These are phyloP conservation scores for Tetrao urogallus DNA, from an alignment of 2,113 vertebrate species.

Conservation along the genomic window DNA sequence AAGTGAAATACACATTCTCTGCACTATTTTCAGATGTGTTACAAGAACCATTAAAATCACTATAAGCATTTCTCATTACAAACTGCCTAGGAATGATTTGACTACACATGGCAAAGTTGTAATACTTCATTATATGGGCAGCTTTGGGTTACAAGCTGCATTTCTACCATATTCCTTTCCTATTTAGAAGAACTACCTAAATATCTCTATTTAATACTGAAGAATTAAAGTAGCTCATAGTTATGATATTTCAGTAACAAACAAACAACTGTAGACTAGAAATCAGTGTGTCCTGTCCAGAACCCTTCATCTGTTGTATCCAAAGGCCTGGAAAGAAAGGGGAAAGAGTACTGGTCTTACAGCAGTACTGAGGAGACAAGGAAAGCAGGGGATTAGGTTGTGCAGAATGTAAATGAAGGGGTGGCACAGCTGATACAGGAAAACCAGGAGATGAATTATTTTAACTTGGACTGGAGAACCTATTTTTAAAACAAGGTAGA, in stretches of 20 bases:
- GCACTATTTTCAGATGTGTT: neutral
- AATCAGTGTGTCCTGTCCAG: neutral
- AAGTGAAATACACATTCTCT: neutral
- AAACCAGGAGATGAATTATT: neutral
- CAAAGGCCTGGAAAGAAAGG: neutral
- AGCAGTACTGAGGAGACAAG: fast-evolving
- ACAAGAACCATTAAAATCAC: neutral
- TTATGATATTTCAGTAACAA: too few relatives aligned
- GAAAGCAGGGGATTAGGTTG: neutral
- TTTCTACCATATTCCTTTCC: neutral
- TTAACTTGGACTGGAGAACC: neutral
- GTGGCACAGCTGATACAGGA: neutral
- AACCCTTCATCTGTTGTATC: neutral
- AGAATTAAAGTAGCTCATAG: neutral
- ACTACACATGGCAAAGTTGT: neutral
- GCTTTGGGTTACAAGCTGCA: neutral
- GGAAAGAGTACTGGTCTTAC: neutral
- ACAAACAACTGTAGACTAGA: neutral
- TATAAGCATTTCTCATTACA: neutral
- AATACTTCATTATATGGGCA: too few relatives aligned
- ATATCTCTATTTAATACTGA: neutral
- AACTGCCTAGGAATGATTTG: neutral
- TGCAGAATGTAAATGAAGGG: neutral
- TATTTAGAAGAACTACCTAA: neutral
- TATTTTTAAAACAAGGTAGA: neutral